Evolutionary conservation across 2,797 vertebrate species (phyloP).

Genomic region (Pelochelys cantorii): DNA sequence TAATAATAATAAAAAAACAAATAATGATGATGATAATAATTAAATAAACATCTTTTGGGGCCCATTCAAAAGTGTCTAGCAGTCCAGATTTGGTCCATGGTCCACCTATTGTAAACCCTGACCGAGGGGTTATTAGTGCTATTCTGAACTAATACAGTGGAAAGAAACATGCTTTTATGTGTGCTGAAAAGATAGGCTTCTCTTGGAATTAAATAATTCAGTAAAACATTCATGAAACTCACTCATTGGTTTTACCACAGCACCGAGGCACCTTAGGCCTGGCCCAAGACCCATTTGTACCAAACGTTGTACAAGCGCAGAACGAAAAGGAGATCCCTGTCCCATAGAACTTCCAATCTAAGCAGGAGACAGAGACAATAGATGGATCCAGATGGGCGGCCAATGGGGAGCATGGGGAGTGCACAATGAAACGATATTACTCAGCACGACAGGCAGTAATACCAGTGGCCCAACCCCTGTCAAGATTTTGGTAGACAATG

Average conservation of each 20-base stretch:
- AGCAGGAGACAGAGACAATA: background rate
- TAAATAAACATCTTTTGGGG: no score
- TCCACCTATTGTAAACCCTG: no score
- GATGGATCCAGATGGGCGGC: background rate
- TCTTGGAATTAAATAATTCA: background rate
- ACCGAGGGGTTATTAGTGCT: background rate
- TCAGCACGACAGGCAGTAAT: background rate
- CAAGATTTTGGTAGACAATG: background rate
- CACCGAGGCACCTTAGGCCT: background rate
- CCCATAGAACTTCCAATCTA: background rate
- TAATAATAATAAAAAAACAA: no score
- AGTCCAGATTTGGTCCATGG: no score
- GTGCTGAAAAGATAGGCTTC: background rate
- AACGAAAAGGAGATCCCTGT: background rate
- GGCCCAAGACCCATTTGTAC: background rate
- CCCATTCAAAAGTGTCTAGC: no score
- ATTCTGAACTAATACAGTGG: background rate
- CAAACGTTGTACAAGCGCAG: background rate
- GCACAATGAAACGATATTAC: background rate
- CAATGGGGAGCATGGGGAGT: background rate
- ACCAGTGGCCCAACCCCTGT: background rate
- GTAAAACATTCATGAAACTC: no score
- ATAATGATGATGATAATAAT: no score
- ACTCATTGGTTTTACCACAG: background rate
- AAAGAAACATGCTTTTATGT: background rate